A percentile compares a stretch with the other conserved stretches of the same genome.
Evolutionary conservation across 2,113 vertebrate species (phyloP).

Genomic region (Microcebus jonahi): DNA sequence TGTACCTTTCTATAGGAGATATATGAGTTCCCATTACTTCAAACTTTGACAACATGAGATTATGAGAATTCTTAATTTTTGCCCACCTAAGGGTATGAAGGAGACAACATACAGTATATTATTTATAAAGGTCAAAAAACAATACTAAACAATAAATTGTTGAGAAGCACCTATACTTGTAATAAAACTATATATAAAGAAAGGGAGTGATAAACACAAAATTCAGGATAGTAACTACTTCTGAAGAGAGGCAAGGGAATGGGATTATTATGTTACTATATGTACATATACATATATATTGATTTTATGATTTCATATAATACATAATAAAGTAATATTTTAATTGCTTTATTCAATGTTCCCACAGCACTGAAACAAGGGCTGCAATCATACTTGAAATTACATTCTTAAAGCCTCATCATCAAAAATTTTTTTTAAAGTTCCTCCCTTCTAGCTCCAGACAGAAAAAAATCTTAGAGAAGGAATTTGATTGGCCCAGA

Average conservation of each 20-base stretch:
- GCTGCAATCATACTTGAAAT: background rate
- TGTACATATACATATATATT: background rate
- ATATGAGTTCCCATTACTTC: background rate
- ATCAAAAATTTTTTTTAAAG: background rate
- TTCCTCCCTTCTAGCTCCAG: background rate
- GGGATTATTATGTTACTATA: background rate
- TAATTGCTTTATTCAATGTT: conserved; percentile 31
- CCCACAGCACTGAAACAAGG: background rate
- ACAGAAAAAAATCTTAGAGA: background rate
- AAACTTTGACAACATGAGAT: conserved; percentile 25
- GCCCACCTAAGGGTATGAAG: background rate
- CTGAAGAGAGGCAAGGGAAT: background rate
- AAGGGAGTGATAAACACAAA: conserved; percentile 10
- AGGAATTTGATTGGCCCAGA: background rate
- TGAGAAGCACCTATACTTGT: background rate
- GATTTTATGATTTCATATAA: conserved; percentile 25
- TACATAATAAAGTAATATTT: conserved; percentile 35
- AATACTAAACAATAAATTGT: conserved; percentile 34
- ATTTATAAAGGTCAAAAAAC: conserved; percentile 32
- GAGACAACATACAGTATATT: background rate
- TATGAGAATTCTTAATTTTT: conserved; percentile 35
- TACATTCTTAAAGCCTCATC: background rate
- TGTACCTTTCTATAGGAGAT: background rate
- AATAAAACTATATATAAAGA: background rate
- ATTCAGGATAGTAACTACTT: background rate